phyloP scores from a whole-genome alignment of 2,113 vertebrate genomes.

The Solenodon paradoxus region DNA sequence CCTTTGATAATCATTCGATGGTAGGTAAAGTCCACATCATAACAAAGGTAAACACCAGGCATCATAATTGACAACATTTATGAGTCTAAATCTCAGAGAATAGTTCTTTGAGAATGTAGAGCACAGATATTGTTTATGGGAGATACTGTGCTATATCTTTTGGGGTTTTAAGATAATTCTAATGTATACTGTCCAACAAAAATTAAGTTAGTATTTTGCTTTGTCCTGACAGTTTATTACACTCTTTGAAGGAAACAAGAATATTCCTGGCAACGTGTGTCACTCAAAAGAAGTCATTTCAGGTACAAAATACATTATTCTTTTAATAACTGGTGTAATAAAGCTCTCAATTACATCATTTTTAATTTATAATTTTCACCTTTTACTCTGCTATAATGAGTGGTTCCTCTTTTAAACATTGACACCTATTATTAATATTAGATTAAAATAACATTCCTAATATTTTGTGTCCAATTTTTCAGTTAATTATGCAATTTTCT shows the following conservation, averaged over 20 bases:
- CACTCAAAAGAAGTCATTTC: slow-evolving; percentile 16
- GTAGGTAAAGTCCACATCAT: not conserved
- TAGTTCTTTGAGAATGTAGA: not conserved
- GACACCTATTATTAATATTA: not conserved
- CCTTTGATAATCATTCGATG: not conserved
- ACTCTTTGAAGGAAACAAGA: slow-evolving; percentile 37
- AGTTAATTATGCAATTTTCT: not conserved
- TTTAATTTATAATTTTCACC: not conserved
- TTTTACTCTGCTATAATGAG: not conserved
- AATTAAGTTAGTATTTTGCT: not conserved
- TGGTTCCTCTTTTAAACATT: not conserved
- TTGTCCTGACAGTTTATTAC: slow-evolving; percentile 62
- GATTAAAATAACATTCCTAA: not conserved
- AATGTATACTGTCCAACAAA: not conserved
- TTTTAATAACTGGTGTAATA: not conserved
- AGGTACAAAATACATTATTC: slow-evolving; percentile 29
- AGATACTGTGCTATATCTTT: no score
- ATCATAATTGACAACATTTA: not conserved
- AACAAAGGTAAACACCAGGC: not conserved
- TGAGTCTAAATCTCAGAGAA: not conserved
- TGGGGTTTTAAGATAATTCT: not conserved
- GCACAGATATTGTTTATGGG: not conserved
- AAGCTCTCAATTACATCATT: not conserved
- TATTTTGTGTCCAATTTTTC: not conserved
- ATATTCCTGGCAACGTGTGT: rapidly evolving